Evolutionary conservation across 2,888 invertebrate genomes (phyloP).

Genomic region (Antheraea assamensis): DNA sequence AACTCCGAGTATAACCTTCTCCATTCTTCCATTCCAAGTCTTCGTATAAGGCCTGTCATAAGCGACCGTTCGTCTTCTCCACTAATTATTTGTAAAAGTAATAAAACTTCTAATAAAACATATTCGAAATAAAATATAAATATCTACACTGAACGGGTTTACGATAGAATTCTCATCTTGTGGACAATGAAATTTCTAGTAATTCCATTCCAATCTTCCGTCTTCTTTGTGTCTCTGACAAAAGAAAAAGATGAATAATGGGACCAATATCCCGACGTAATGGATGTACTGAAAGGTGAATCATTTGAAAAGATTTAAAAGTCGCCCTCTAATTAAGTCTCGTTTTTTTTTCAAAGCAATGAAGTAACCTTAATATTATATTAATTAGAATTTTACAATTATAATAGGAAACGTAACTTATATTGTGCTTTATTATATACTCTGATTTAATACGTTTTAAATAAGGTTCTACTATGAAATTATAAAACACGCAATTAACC

Average conservation of each 20-base stretch:
- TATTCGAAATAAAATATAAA: slow-evolving; percentile 58
- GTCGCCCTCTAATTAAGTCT: slow-evolving; percentile 4
- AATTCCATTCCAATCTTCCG: slow-evolving; percentile 56
- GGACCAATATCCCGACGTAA: slow-evolving; percentile 41
- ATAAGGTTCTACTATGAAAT: no score
- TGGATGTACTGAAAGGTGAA: slow-evolving; percentile 23
- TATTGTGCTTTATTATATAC: no score
- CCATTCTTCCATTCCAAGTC: no score
- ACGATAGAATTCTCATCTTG: slow-evolving; percentile 58
- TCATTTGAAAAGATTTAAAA: slow-evolving; percentile 13
- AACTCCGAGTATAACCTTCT: no score
- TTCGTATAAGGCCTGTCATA: no score
- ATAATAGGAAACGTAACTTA: no score
- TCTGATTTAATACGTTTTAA: no score
- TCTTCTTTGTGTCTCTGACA: slow-evolving; percentile 45
- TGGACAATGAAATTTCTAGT: slow-evolving; percentile 67
- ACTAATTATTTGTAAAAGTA: neutral
- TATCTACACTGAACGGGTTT: slow-evolving; percentile 47
- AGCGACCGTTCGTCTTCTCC: no score
- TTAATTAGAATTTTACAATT: no score
- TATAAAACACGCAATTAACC: no score
- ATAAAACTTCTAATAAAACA: slow-evolving; percentile 36
- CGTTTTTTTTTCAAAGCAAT: neutral
- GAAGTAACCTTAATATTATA: neutral
- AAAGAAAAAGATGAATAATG: slow-evolving; percentile 42